Evolutionary conservation across 2,888 invertebrate genomes (phyloP).

Genomic region (Trissolcus brochymenae): DNA sequence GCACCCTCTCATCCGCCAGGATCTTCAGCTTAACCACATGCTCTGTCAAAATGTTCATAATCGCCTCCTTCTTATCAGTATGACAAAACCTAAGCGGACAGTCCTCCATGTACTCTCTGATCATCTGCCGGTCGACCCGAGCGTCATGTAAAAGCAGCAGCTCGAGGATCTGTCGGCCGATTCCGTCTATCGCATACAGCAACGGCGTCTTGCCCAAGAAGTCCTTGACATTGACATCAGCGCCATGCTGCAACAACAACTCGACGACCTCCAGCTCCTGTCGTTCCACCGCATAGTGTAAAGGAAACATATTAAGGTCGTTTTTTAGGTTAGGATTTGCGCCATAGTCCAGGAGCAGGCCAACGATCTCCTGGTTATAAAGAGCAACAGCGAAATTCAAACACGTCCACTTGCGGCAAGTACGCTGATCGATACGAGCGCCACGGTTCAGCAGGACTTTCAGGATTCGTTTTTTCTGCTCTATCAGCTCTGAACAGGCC

Average conservation of each 20-base stretch:
- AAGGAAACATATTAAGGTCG: constrained; percentile 6
- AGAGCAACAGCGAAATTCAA: constrained; percentile 9
- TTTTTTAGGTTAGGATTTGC: constrained; percentile 14
- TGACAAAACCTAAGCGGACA: background rate
- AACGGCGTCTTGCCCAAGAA: constrained; percentile 12
- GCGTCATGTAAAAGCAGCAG: constrained; percentile 2
- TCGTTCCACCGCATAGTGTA: constrained; percentile 11
- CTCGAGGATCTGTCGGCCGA: background rate
- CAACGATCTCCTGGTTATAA: constrained; percentile 1
- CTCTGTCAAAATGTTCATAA: background rate
- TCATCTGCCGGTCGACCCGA: background rate
- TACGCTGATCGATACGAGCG: background rate
- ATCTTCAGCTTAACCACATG: background rate
- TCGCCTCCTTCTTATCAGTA: background rate
- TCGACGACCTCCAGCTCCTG: background rate
- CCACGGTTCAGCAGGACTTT: background rate
- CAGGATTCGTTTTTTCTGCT: background rate
- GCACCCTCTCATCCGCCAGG: background rate
- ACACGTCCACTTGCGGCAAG: background rate
- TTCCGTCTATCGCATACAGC: background rate
- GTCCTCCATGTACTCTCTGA: no score
- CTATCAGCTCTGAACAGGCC: background rate
- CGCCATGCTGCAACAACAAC: constrained; percentile 9
- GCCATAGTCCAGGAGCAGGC: constrained; percentile 4
- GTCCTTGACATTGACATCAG: constrained; percentile 7